A percentile compares a stretch with the other conserved stretches of the same genome.
phyloP scores from a whole-genome alignment of 2,888 invertebrate genomes.

The Drosophila macrospina region DNA sequence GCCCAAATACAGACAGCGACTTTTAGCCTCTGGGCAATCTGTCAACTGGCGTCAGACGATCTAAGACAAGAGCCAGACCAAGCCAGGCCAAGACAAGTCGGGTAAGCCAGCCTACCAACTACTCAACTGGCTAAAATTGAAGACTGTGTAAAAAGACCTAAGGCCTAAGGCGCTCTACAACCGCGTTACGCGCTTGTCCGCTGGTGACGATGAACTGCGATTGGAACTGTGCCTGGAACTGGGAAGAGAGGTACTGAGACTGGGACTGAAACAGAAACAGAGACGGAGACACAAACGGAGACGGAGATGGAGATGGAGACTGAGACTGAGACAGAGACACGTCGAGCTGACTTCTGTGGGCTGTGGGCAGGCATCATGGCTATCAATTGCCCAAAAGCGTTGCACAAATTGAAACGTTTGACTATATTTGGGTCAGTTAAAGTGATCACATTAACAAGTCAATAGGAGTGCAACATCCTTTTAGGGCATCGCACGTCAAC shows the following conservation, averaged over 20 bases:
- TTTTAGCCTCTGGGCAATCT: conserved; percentile 76
- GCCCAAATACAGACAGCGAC: conserved; percentile 59
- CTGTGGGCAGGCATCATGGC: conserved; percentile 50
- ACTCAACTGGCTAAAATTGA: conserved; percentile 49
- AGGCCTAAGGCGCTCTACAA: conserved; percentile 65
- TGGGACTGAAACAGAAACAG: conserved; percentile 4
- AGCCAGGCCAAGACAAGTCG: conserved; percentile 15
- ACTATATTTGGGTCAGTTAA: conserved; percentile 83
- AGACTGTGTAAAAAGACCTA: conserved; percentile 49
- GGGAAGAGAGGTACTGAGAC: conserved; percentile 12
- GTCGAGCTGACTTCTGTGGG: conserved; percentile 60
- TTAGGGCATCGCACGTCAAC: conserved; percentile 80
- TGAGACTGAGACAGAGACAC: conserved; percentile 16
- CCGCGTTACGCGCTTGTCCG: conserved; percentile 75
- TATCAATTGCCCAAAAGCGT: conserved; percentile 82
- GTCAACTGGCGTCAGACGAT: conserved; percentile 76
- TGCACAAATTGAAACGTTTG: conserved; percentile 84
- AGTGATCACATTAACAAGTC: conserved; percentile 84
- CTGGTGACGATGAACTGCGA: conserved; percentile 77
- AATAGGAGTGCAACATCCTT: conserved; percentile 83
- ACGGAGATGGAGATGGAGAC: conserved; percentile 11
- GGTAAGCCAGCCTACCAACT: conserved; percentile 32
- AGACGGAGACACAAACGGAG: neutral
- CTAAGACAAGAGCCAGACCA: conserved; percentile 61
- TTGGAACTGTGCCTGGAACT: conserved; percentile 24